phyloP scores from a whole-genome alignment of 92 coral and sea anemone species.

The Epizoanthus ramosus region DNA sequence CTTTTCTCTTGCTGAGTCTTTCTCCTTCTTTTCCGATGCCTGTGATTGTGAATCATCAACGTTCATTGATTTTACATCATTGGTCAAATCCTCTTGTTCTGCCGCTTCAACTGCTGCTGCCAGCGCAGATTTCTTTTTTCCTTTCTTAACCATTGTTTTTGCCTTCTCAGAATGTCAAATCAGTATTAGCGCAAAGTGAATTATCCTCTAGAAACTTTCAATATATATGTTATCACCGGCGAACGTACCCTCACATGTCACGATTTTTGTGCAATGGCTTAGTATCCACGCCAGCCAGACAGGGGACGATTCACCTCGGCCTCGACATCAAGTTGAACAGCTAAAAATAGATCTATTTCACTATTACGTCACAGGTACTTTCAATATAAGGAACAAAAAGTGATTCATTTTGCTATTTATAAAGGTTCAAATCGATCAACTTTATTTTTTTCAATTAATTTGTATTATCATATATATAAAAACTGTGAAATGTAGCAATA shows the following conservation, averaged over 20 bases:
- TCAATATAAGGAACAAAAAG: too few species aligned
- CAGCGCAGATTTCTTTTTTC: conserved; percentile 83
- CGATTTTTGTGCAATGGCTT: conserved; percentile 25
- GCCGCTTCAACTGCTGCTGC: conserved; percentile 99
- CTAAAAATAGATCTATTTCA: too few species aligned
- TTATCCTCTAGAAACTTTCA: too few species aligned
- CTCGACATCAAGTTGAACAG: too few species aligned
- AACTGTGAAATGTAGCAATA: too few species aligned
- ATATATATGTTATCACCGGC: conserved; percentile 1
- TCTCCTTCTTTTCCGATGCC: conserved; percentile 8
- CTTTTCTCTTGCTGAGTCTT: conserved; percentile 10
- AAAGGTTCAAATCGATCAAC: too few species aligned
- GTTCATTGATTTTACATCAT: conserved; percentile 49
- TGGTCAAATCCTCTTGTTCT: conserved; percentile 68
- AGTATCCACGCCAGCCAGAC: conserved; percentile 40
- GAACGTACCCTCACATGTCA: conserved; percentile 3
- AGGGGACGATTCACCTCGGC: too few species aligned
- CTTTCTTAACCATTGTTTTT: conserved; percentile 38
- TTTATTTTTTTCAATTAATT: too few species aligned
- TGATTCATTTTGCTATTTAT: too few species aligned
- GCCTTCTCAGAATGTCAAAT: background rate
- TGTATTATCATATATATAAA: too few species aligned
- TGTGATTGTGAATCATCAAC: conserved; percentile 24
- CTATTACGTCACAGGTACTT: too few species aligned
- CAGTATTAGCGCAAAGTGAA: background rate